Evolutionary conservation across 30 jellyfish, hydroid and myxozoan species (phyloP), one percentile per base, ranked within the genome.

Genomic region (Turritopsis rubra): DNA sequence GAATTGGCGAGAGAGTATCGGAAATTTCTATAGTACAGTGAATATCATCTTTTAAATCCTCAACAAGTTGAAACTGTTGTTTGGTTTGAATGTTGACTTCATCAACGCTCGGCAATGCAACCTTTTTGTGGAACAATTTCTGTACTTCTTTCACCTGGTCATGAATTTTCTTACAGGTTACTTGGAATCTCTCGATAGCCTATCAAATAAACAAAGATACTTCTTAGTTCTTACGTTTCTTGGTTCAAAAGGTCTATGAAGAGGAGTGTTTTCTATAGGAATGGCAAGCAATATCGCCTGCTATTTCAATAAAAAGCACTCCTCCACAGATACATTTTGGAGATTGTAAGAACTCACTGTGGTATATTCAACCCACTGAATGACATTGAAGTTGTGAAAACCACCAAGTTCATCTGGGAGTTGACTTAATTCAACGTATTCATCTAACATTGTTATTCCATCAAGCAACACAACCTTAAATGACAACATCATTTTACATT

Each of bases 121-220:
- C 87, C 3, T 65, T 74, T 25, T 82, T 70, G 29, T 52, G 66
- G 79, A 91, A 91, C 68, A 60, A 30, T 18, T 16, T 28, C 29
- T 80, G 77, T 21, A 87, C 75, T 23, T 91, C 92, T 8, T 87
- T 86, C 29, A 91, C 81, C 26, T 95, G 52, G 22, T 91, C 29
- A 24, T 73, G 31, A 0, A 94, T 79, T 73, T 91, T 91, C 31
- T 53, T 72, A 84, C 98, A 91, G 0, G 98, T 87, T 18, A 81
- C 75, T 76, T 91, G 97, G 52, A 91, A 91, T 29, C 98, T 73
- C 77, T 91, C 98, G 66, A 91, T 82, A 1, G 98, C 98, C 98
- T 91, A 65, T 21, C n/a, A 24, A 75, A 85, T 26, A 0, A 9
- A 29, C 54, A 25, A 75, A 75, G 71, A 18, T 24, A 17, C 54